Evolutionary conservation across 2,888 invertebrate species (phyloP).

Genomic region (Pristionchus mayeri): DNA sequence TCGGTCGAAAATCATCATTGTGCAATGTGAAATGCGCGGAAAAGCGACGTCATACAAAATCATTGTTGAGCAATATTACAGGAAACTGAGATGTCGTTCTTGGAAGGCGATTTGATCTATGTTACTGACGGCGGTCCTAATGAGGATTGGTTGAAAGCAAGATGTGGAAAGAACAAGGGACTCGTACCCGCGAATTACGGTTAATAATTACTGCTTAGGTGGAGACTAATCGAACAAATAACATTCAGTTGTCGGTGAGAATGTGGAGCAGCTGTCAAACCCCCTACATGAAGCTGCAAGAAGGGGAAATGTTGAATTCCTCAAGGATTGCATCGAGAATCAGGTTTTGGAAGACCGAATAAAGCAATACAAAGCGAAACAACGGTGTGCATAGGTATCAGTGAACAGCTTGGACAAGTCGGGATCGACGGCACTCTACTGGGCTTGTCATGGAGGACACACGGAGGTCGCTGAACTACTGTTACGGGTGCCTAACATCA

Average conservation of each 20-base stretch:
- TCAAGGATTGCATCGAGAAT: constrained; percentile 81
- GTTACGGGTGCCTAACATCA: constrained; percentile 78
- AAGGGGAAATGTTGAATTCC: constrained; percentile 81
- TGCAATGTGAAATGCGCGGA: background rate
- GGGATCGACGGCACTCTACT: constrained; percentile 83
- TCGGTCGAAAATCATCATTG: background rate
- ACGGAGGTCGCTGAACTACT: constrained; percentile 80
- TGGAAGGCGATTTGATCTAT: constrained; percentile 81
- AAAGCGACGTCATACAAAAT: background rate
- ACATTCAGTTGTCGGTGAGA: constrained; percentile 66
- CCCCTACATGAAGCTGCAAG: constrained; percentile 84
- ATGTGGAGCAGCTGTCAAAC: constrained; percentile 80
- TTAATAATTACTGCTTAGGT: constrained; percentile 31
- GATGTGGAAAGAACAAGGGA: constrained; percentile 64
- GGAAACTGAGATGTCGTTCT: constrained; percentile 81
- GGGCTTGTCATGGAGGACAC: constrained; percentile 83
- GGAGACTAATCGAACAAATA: background rate
- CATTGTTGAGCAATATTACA: constrained; percentile 48
- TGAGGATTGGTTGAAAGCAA: constrained; percentile 67
- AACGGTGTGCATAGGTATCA: constrained; percentile 78
- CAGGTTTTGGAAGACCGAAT: constrained; percentile 78
- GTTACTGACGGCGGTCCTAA: constrained; percentile 67
- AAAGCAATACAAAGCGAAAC: background rate
- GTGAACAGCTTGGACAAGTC: constrained; percentile 83
- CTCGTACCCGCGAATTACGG: constrained; percentile 67